Conservation (phyloP, 1,140 invertebrate genomes). For the Wasmannia auropunctata region DNA sequence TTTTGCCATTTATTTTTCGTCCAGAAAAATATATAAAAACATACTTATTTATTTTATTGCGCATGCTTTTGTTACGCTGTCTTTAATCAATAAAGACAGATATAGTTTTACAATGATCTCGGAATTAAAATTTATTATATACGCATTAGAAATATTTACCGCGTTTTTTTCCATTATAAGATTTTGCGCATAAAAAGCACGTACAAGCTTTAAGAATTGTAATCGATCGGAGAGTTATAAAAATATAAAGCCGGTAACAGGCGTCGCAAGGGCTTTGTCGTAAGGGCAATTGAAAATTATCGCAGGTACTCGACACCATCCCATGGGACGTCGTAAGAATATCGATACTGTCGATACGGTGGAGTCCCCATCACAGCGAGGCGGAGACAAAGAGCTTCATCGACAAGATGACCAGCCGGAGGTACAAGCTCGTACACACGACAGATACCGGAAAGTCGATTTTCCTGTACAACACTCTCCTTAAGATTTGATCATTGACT, state of each 20-base stretch:
- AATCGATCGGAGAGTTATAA: not conserved
- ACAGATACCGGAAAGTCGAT: slow-evolving; percentile 79
- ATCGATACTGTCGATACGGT: slow-evolving; percentile 82
- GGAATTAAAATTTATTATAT: too few relatives aligned
- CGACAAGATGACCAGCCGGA: slow-evolving; percentile 78
- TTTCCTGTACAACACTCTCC: slow-evolving; percentile 80
- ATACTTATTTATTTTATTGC: not conserved
- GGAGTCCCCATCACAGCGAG: slow-evolving; percentile 80
- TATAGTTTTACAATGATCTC: not conserved
- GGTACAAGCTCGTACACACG: slow-evolving; percentile 78
- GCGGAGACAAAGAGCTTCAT: slow-evolving; percentile 79
- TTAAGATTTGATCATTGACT: slow-evolving; percentile 78
- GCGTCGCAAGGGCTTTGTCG: too few relatives aligned
- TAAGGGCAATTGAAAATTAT: slow-evolving; percentile 55
- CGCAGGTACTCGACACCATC: slow-evolving; percentile 83
- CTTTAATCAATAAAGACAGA: not conserved
- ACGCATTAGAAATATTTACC: not conserved
- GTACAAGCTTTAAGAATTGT: not conserved
- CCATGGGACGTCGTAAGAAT: slow-evolving; percentile 83
- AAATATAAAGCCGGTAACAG: slow-evolving; percentile 12
- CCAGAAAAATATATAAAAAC: not conserved
- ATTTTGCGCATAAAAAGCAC: not conserved
- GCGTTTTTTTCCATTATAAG: not conserved
- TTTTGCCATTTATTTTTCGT: not conserved
- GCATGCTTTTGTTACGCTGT: not conserved